These are phyloP conservation scores for Sturnus vulgaris DNA, from an alignment of 2,113 vertebrate species.

Conservation along the genomic window DNA sequence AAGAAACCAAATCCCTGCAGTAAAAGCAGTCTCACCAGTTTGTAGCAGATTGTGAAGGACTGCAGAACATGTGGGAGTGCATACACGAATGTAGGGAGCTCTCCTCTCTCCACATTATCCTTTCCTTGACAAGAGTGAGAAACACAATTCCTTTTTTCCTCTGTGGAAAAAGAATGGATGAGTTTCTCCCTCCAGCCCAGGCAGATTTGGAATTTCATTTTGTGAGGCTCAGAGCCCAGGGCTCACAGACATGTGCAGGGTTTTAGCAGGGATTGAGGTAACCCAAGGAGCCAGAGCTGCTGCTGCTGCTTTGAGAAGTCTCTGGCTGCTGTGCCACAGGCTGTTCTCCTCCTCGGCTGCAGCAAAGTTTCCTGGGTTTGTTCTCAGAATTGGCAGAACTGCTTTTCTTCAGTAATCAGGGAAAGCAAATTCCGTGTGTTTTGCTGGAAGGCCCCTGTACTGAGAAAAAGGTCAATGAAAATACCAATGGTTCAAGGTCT, in stretches of 20 bases:
- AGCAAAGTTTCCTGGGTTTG: not conserved
- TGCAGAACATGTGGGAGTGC: not conserved
- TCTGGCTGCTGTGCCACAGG: not conserved
- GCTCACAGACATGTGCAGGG: accelerated
- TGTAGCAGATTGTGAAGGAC: not conserved
- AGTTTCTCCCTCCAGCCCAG: not conserved
- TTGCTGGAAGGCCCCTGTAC: not conserved
- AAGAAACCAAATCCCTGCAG: not conserved
- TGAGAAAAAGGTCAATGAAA: not conserved
- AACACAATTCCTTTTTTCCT: not conserved
- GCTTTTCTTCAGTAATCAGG: not conserved
- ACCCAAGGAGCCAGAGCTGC: not conserved
- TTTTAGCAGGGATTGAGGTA: not conserved
- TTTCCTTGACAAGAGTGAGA: not conserved
- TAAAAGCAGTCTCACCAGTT: not conserved
- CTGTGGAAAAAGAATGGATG: not conserved
- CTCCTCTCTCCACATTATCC: not conserved
- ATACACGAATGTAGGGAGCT: not conserved
- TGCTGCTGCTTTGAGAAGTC: not conserved
- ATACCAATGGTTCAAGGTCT: not conserved
- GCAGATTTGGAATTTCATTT: not conserved
- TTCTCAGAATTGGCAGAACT: not conserved
- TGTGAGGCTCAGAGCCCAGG: not conserved
- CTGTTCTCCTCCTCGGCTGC: not conserved
- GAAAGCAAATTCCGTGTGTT: not conserved